Base-by-base conservation (phyloP, 2,113 vertebrate genomes). In the Myocastor coypus region DNA sequence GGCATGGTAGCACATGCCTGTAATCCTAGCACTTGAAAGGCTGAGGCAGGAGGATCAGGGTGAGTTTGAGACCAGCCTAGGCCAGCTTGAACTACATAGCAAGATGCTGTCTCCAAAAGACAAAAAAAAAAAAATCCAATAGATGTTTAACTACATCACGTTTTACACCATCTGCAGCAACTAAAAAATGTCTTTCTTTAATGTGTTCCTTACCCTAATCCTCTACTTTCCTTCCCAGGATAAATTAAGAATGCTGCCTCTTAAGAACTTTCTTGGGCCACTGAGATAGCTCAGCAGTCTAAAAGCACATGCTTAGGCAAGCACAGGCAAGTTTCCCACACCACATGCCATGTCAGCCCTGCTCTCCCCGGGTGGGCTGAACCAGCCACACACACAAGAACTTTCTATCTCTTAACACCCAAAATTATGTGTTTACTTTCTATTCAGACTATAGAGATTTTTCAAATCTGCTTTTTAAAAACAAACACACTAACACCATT, bases 381-480 rank as follows among this genome's bases (percentile, higher is more conserved):
- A 14, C 55, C 55, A 57, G 52, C 52, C 55, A 16, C 55, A 16
- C 16, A 17, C 55, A 57, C 16, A 57, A 46, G 46, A 46, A 17
- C 16, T 64, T 75, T 87, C 75, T 17, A 64, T 11, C 13, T 87
- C 52, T 91, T 64, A 88, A 19, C 26, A 80, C n/a, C 73, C 82
- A 91, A 87, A 10, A 55, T 7, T 66, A 64, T n/a, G 11, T 73
- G 17, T 64, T 87, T 73, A 73, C 64, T 71, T 87, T 24, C 42
- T 82, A 32, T 64, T 77, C 91, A 55, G 8, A 92, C 30, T 30
- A 10, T 0, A 57, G 52, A 68, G 10, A 50, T n/a, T 94, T 55
- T 73, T 22, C 40, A n/a, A 69, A 86, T 85, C n/a, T 91, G 64
- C 64, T 87, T 87, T 87, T 73, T 73, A 95, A 84, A 90, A 85